Conservation (phyloP, 2,888 invertebrate genomes). For the Drosophila austrosaltans region DNA sequence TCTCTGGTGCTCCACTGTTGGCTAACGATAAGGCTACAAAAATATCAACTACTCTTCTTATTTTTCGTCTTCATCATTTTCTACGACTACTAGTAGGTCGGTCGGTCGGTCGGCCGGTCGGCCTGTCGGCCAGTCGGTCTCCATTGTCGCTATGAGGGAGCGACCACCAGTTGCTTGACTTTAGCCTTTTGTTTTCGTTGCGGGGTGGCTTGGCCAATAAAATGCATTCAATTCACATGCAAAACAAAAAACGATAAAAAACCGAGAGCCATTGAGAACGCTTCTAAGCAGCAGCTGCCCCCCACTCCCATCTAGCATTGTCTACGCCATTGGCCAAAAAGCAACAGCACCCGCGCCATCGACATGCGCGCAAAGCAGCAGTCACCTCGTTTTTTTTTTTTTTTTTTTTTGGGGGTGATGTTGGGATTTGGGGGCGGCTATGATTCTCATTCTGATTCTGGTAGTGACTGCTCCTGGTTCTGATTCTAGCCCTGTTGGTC, state of each 20-base stretch:
- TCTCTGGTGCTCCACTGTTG: conserved; percentile 40
- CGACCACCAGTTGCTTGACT: conserved; percentile 63
- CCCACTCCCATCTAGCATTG: conserved; percentile 61
- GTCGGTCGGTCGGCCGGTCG: no score
- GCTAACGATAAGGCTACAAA: conserved; percentile 32
- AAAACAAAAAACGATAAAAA: conserved; percentile 73
- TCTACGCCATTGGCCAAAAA: conserved; percentile 78
- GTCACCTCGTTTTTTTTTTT: conserved; percentile 15
- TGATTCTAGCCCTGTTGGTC: no score
- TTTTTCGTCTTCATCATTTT: background rate
- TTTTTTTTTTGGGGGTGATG: background rate
- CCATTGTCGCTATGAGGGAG: conserved; percentile 1
- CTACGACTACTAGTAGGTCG: conserved; percentile 1
- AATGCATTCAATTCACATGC: conserved; percentile 73
- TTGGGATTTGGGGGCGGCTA: conserved; percentile 14
- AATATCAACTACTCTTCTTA: background rate
- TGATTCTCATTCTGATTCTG: no score
- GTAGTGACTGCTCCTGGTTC: no score
- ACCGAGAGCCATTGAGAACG: conserved; percentile 76
- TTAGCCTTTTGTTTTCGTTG: conserved; percentile 60
- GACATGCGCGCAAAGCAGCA: conserved; percentile 69
- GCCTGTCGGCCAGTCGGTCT: no score
- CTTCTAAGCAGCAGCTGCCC: conserved; percentile 67
- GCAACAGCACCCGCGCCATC: conserved; percentile 44
- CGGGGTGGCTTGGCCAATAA: conserved; percentile 65